phyloP scores from a whole-genome alignment of 2,888 invertebrate species.

The Agonum fuliginosum region DNA sequence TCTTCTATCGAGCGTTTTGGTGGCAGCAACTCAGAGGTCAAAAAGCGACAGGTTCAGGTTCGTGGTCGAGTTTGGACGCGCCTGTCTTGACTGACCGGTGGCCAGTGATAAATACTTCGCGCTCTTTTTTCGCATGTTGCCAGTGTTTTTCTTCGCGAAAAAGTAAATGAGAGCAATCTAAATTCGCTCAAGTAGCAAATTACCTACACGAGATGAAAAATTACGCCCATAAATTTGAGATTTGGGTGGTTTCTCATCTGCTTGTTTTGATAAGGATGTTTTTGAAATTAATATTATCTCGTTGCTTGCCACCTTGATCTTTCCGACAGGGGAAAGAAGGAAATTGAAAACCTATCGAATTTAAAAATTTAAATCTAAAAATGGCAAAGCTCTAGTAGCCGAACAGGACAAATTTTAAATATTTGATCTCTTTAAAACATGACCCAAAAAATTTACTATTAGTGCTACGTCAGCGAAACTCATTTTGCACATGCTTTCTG shows the following conservation, averaged over 20 bases:
- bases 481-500: no score
- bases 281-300: slow-evolving; percentile 32
- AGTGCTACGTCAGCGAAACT: no score
- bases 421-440: no score
- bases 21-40: neutral
- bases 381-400: no score
- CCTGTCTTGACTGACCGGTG: no score
- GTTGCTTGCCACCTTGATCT: neutral
- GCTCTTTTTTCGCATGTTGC: slow-evolving; percentile 31
- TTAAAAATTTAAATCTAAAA: no score
- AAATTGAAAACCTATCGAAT: no score
- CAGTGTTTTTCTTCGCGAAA: slow-evolving; percentile 35
- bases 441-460: no score
- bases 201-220: slow-evolving; percentile 54
- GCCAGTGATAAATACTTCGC: slow-evolving; percentile 45
- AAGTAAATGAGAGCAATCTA: slow-evolving; percentile 54
- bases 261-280: slow-evolving; percentile 49
- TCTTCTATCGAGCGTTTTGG: neutral
- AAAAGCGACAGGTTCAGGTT: slow-evolving; percentile 30
- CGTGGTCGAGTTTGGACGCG: slow-evolving; percentile 16
- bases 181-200: slow-evolving; percentile 58
- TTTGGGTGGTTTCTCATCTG: slow-evolving; percentile 44
- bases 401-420: no score
- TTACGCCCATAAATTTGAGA: slow-evolving; percentile 45
- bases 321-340: neutral